Conservation (phyloP, 2,797 vertebrate genomes). For the Peromyscus melanophrys region DNA sequence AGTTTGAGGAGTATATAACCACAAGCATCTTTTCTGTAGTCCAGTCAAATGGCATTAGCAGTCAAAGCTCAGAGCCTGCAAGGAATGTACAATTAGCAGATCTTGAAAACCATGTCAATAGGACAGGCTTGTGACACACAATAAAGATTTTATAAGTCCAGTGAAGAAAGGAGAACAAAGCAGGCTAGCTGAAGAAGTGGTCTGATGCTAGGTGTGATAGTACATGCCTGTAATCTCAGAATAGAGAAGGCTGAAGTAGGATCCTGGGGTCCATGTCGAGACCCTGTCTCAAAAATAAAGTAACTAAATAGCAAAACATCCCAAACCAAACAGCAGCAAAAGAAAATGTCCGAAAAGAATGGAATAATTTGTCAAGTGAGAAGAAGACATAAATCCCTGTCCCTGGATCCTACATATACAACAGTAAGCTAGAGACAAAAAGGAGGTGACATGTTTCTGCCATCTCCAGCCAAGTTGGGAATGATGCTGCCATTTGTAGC, state of each 20-base stretch:
- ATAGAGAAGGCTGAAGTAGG: neutral
- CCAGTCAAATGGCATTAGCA: slow-evolving; percentile 66
- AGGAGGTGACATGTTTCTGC: neutral
- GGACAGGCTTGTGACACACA: slow-evolving; percentile 64
- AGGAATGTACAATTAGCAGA: slow-evolving; percentile 73
- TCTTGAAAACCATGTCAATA: slow-evolving; percentile 44
- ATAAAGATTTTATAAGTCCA: slow-evolving; percentile 59
- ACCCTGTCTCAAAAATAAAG: neutral
- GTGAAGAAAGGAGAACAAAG: slow-evolving; percentile 47
- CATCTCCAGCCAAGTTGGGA: neutral
- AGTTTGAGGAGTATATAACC: slow-evolving; percentile 66
- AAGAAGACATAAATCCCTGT: slow-evolving; percentile 3
- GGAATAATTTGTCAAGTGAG: slow-evolving; percentile 8
- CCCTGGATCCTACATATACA: neutral
- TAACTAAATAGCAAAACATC: neutral
- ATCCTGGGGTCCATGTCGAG: neutral
- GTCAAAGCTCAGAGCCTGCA: slow-evolving; percentile 59
- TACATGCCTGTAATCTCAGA: neutral
- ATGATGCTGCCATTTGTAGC: neutral
- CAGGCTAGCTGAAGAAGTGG: slow-evolving; percentile 19
- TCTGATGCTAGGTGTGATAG: neutral
- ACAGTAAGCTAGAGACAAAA: neutral
- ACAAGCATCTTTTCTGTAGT: slow-evolving; percentile 24
- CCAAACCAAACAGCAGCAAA: neutral
- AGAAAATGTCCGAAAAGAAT: slow-evolving; percentile 31